Percentiles rank a stretch among this genome's conserved stretches.
Evolutionary conservation across 2,113 vertebrate genomes (phyloP).

Genomic region (Potamarius usumacintae): DNA sequence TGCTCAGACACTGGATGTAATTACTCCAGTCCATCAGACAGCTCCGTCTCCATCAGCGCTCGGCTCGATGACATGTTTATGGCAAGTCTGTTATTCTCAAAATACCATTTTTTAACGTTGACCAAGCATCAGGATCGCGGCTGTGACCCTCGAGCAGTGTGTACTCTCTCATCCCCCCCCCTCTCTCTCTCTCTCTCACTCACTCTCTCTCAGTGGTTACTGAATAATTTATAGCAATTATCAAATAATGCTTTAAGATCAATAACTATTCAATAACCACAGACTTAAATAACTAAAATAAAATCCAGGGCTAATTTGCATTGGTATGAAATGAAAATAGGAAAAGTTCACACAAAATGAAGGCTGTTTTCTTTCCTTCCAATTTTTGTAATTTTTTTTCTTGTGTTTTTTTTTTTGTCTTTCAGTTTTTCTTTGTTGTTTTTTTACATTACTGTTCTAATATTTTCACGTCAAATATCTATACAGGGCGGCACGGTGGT

Average conservation of each 20-base stretch:
- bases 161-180: not conserved
- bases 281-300: no score
- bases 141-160: not conserved
- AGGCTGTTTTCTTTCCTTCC: no score
- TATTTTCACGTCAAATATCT: not conserved
- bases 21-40: slow-evolving; percentile 15
- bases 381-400: no score
- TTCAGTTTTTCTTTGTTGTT: not conserved
- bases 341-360: no score
- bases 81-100: slow-evolving; percentile 20
- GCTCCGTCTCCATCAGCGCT: slow-evolving; percentile 4
- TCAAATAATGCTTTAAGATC: no score
- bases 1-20: slow-evolving; percentile 3
- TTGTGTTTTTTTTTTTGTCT: not conserved
- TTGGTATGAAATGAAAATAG: no score
- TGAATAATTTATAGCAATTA: not conserved
- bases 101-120: slow-evolving; percentile 32
- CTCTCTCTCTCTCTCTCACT: not conserved
- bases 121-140: slow-evolving; percentile 6
- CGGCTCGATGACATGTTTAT: slow-evolving; percentile 30
- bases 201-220: not conserved
- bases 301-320: no score
- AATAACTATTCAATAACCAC: no score
- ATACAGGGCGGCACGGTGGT: no score
- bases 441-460: not conserved